Conservation (phyloP, 2,113 vertebrate species). For the Anas platyrhynchos region DNA sequence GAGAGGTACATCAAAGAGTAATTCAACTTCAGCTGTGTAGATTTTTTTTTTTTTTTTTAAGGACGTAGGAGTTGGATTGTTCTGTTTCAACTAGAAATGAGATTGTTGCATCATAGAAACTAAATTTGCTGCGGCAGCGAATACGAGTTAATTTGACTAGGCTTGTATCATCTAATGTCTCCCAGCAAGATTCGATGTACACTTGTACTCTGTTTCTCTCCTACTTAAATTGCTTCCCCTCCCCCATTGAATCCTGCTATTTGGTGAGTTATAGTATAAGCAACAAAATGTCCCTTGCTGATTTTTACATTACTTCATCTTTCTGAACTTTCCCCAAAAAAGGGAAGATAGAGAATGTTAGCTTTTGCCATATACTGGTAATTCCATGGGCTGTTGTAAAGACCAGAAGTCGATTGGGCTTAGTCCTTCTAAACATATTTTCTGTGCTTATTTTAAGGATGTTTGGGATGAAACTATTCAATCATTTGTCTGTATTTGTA, state of each 20-base stretch:
- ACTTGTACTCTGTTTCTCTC: neutral
- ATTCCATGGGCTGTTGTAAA: neutral
- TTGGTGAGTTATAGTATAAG: neutral
- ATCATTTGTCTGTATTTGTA: neutral
- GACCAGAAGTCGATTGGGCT: neutral
- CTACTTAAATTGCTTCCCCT: neutral
- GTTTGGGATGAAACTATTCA: neutral
- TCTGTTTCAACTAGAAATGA: conserved; percentile 72
- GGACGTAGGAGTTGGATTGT: conserved; percentile 68
- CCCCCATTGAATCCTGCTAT: neutral
- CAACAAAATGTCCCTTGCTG: neutral
- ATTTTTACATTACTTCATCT: neutral
- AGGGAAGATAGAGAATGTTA: neutral
- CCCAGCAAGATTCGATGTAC: conserved; percentile 28
- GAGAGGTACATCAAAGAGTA: conserved; percentile 75
- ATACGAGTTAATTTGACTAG: conserved; percentile 60
- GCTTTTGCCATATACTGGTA: neutral
- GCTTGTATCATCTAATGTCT: conserved; percentile 63
- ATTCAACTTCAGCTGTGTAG: conserved; percentile 40
- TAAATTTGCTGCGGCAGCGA: conserved; percentile 65
- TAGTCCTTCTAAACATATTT: neutral
- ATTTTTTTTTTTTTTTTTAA: conserved; percentile 6
- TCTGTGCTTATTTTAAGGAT: neutral
- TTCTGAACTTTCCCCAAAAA: neutral
- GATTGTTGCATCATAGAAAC: conserved; percentile 67